phyloP scores from a whole-genome alignment of 2,113 vertebrate genomes.

The Xenus cinereus region DNA sequence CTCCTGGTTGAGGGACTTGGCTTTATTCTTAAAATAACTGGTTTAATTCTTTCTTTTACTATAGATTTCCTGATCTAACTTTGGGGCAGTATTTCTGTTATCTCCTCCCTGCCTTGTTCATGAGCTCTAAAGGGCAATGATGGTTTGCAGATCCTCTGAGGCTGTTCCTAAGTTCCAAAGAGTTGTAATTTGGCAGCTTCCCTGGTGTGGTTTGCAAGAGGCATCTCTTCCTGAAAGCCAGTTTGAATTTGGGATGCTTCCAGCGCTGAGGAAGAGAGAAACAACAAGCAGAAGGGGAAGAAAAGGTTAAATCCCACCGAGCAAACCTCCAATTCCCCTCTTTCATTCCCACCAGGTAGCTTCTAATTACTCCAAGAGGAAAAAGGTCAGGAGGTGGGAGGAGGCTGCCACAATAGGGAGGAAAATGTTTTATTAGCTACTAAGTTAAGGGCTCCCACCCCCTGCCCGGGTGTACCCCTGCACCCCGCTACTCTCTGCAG shows the following conservation, averaged over 20 bases:
- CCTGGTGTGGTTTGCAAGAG: neutral
- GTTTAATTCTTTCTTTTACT: neutral
- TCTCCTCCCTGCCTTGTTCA: rapidly evolving
- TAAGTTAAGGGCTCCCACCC: neutral
- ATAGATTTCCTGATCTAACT: neutral
- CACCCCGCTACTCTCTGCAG: neutral
- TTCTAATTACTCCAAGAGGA: slow-evolving; percentile 11
- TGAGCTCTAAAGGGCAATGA: rapidly evolving
- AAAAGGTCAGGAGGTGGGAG: slow-evolving; percentile 13
- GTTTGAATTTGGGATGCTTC: neutral
- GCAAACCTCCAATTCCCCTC: neutral
- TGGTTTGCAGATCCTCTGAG: neutral
- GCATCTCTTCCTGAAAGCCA: neutral
- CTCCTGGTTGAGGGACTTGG: neutral
- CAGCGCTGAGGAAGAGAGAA: neutral
- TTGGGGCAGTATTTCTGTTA: neutral
- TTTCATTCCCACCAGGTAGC: neutral
- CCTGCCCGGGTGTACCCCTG: neutral
- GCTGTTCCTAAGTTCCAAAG: neutral
- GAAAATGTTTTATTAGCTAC: slow-evolving; percentile 32
- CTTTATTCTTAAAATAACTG: neutral
- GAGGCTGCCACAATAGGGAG: neutral
- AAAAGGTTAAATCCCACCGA: neutral
- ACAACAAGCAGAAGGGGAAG: neutral
- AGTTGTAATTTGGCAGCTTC: neutral